Evolutionary conservation across 2,888 invertebrate species (phyloP).

Genomic region (Pandemis cinnamomeana): DNA sequence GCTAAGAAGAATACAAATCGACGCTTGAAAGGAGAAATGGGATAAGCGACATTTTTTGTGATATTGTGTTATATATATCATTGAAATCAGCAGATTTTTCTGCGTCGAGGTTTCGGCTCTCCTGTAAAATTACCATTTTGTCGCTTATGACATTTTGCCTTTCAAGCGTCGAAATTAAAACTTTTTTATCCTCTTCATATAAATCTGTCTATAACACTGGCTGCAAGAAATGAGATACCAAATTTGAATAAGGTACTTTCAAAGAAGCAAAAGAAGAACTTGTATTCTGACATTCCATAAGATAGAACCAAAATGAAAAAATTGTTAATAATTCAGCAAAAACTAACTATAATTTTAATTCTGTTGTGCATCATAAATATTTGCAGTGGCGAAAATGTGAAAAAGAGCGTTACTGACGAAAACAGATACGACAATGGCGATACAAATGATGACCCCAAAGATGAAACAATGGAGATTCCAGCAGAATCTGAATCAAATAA

Average conservation of each 20-base stretch:
- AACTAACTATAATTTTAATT: constrained; percentile 48
- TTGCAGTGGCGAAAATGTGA: constrained; percentile 63
- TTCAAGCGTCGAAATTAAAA: neutral
- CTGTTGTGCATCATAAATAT: constrained; percentile 53
- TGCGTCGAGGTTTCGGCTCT: too few species aligned
- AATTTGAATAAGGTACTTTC: constrained; percentile 56
- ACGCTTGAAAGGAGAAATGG: too few species aligned
- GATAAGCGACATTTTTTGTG: too few species aligned
- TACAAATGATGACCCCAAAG: constrained; percentile 64
- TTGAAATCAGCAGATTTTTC: too few species aligned
- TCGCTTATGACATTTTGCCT: too few species aligned
- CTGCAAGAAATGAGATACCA: neutral
- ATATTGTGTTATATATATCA: too few species aligned
- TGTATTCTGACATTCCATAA: constrained; percentile 54
- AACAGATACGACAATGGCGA: constrained; percentile 68
- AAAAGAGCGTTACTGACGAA: constrained; percentile 69
- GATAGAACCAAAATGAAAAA: constrained; percentile 40
- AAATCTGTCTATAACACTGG: neutral
- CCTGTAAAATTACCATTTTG: too few species aligned
- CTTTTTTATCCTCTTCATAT: neutral
- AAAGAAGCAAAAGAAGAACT: constrained; percentile 54
- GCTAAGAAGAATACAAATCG: neutral
- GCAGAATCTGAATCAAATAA: constrained; percentile 58
- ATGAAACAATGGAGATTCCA: constrained; percentile 69
- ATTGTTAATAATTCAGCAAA: constrained; percentile 37